These are phyloP conservation scores for Cyclura pinguis DNA, from an alignment of 2,797 vertebrate genomes.

Conservation along the genomic window DNA sequence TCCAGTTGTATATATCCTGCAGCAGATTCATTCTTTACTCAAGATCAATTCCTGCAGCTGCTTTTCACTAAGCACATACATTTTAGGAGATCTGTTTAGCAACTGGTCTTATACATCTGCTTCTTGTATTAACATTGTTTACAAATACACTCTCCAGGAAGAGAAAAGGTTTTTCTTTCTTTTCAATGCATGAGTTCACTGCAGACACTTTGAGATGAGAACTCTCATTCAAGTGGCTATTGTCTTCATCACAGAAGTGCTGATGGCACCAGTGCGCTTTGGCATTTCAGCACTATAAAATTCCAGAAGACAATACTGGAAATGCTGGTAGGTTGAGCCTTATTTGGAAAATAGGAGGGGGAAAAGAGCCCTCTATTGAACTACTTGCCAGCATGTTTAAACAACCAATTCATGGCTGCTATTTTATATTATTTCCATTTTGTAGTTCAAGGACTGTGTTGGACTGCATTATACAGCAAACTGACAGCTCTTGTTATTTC, in stretches of 20 bases:
- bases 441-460: conserved; percentile 36
- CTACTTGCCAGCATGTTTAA: conserved; percentile 72
- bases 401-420: conserved; percentile 22
- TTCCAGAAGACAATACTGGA: conserved; percentile 15
- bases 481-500: conserved; percentile 54
- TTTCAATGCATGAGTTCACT: conserved; percentile 3
- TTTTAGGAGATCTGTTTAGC: not conserved
- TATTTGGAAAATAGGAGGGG: conserved; percentile 1
- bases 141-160: conserved; percentile 47
- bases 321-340: conserved; percentile 37
- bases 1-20: not conserved
- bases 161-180: not conserved
- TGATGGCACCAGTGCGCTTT: conserved; percentile 58
- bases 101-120: not conserved
- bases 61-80: conserved; percentile 1
- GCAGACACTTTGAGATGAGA: not conserved
- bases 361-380: conserved; percentile 42
- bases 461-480: conserved; percentile 24
- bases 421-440: no score
- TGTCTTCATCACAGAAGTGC: conserved; percentile 39
- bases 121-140: conserved; percentile 10
- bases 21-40: not conserved
- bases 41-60: not conserved
- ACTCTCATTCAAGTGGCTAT: not conserved
- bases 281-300: conserved; percentile 50